Conservation (phyloP, 2,888 invertebrate species). For the Aphodius granarius region DNA sequence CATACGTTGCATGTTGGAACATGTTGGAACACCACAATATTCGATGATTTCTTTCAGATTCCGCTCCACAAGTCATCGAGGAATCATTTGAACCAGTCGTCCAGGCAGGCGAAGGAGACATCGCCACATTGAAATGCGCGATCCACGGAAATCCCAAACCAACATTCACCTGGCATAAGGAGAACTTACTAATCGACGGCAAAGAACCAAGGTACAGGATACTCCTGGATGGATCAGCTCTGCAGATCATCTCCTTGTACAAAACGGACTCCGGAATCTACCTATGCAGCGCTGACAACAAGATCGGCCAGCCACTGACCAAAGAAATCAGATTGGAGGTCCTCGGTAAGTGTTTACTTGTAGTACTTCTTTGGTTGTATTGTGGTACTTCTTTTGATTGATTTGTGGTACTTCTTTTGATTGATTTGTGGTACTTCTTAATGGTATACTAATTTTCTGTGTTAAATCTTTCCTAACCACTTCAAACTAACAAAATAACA, state of each 20-base stretch:
- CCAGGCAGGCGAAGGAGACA: conserved; percentile 70
- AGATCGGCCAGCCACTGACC: conserved; percentile 67
- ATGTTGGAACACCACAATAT: not conserved
- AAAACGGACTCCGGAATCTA: conserved; percentile 84
- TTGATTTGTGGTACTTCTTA: not conserved
- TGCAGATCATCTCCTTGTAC: conserved; percentile 81
- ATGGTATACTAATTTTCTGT: conserved; percentile 9
- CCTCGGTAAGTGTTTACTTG: conserved; percentile 62
- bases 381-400: not conserved
- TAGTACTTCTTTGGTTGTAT: not conserved
- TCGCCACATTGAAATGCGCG: conserved; percentile 72
- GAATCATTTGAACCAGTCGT: conserved; percentile 60
- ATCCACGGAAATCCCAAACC: conserved; percentile 80
- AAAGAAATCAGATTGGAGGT: conserved; percentile 72
- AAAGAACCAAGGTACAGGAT: conserved; percentile 73
- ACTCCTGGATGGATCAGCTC: conserved; percentile 63
- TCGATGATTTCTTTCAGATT: conserved; percentile 39
- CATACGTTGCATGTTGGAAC: no score
- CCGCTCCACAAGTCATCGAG: conserved; percentile 46
- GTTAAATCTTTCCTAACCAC: conserved; percentile 11
- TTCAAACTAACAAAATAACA: conserved; percentile 20
- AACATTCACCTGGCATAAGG: conserved; percentile 75
- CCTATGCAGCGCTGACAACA: conserved; percentile 83
- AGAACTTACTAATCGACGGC: conserved; percentile 73
- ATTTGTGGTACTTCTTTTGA: not conserved